Evolutionary conservation across 1,140 invertebrate genomes (phyloP), one percentile per base, ranked within the genome.

Genomic region (Aphelenchoides fujianensis): DNA sequence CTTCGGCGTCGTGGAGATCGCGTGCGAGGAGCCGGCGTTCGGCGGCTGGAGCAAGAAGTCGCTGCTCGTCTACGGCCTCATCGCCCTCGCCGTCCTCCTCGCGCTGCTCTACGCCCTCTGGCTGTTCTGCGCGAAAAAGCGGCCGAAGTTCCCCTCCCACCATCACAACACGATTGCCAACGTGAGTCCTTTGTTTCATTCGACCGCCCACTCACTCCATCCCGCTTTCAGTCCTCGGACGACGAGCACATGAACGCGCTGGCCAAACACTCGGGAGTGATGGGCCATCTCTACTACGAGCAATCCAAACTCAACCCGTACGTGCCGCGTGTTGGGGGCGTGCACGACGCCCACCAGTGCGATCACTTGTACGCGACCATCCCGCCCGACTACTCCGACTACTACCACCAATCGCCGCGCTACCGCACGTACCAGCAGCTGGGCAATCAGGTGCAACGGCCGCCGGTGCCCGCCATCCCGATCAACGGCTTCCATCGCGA

Each of bases 351-450:
- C 23, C 41, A 48, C 23, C 23, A 23, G 12, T 48, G 41, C 23
- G 41, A 48, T 23, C 41, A 48, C 41, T 16, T 23, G 41, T 59
- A 59, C 34, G 55, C 55, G 19, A 59, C 55, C 28, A 59, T 59
- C 34, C 55, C 55, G 23, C 5, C 7, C 5, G 5, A 5, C 5
- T 59, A 59, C 34, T n/a, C n/a, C n/a, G n/a, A n/a, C n/a, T 59
- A 5, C 5, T 5, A 16, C 34, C 34, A 7, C 34, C 5, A 59
- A 5, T 5, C 28, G 7, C 55, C 28, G 23, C 41, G 23, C 23
- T 59, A 59, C 55, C 55, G 55, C 5, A 19, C 34, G 28, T 59
- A 59, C 19, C 55, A 59, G 7, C 55, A 59, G 34, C 5, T 30
- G 12, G 27, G 27, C 19, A 32, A 27, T 5, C 55, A 59, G 34